Evolutionary conservation across 1,140 invertebrate genomes (phyloP), one percentile per base, ranked within the genome.

Genomic region (Stegodyphus mimosarum): DNA sequence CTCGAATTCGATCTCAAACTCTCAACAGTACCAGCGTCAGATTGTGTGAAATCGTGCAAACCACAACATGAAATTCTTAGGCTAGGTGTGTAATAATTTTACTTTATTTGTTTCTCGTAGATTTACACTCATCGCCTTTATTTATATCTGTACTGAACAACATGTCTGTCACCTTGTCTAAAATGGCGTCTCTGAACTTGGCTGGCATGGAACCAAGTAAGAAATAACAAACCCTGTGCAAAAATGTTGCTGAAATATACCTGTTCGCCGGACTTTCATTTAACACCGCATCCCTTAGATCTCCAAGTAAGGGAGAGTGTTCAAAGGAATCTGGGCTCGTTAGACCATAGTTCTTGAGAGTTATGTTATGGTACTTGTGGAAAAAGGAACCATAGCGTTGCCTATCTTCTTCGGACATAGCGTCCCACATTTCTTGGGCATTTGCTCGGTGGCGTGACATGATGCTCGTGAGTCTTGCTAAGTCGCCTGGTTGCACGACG

Each of bases 401-500:
- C 67, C 86, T 77, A 17, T 88, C 75, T 15, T 74, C 72, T 9
- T 75, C 74, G 10, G 87, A 60, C 87, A 90, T 87, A 11, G 78
- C 66, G n/a, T 87, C 70, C 88, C 89, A 88, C 89, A 90, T 90
- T 69, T 87, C 85, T 33, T 88, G 6, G 5, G 80, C 80, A 15
- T 87, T 33, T 17, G 48, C 5, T 13, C 49, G 11, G 63, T 89
- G 89, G 13, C 72, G 53, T 6, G 79, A 13, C 87, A 89, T 88
- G 49, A 89, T 89, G 69, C 88, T 84, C 17, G 91, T 91, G 2
- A 89, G 87, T 49, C 88, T 88, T 18, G 90, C 90, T 87, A 90
- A 92, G 67, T 91, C 88, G 9, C 91, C 90, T 6, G 90, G 90
- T 81, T 90, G 89, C 6, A 91, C 85, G n/a, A 90, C 83, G 50